Evolutionary conservation across 2,797 vertebrate genomes (phyloP).

Genomic region (Myotis pilosus): DNA sequence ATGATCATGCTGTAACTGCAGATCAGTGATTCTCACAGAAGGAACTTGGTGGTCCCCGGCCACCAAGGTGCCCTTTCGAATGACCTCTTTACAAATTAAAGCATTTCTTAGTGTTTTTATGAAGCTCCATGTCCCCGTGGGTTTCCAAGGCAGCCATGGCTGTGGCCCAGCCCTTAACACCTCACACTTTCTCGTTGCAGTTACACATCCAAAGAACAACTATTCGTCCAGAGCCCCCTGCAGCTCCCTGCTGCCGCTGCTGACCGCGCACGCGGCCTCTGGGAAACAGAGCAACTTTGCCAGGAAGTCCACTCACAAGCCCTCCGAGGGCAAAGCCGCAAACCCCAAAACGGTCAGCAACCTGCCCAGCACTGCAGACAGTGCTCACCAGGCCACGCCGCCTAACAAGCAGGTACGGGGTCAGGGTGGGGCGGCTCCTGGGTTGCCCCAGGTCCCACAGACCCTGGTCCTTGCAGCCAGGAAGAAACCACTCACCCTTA

Average conservation of each 20-base stretch:
- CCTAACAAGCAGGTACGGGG: conserved; percentile 83
- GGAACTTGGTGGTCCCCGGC: neutral
- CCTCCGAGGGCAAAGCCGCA: conserved; percentile 77
- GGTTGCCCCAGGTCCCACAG: neutral
- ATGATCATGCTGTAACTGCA: neutral
- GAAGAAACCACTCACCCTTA: neutral
- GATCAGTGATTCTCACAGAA: neutral
- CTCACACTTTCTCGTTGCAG: conserved; percentile 70
- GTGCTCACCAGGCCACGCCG: conserved; percentile 72
- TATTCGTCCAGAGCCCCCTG: conserved; percentile 85
- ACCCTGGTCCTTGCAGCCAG: neutral
- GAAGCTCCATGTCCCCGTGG: neutral
- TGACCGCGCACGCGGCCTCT: conserved; percentile 59
- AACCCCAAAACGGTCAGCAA: conserved; percentile 74
- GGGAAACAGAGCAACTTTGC: conserved; percentile 77
- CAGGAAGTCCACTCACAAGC: conserved; percentile 77
- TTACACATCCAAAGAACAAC: conserved; percentile 88
- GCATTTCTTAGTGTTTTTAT: neutral
- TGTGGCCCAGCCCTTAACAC: neutral
- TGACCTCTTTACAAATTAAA: neutral
- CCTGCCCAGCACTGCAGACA: conserved; percentile 71
- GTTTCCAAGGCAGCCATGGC: neutral
- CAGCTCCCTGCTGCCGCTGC: conserved; percentile 78
- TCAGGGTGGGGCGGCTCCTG: fast-evolving
- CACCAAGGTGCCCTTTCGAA: neutral